A percentile compares a stretch with the other conserved stretches of the same genome.
Evolutionary conservation across 37 sponge, comb jelly and placozoan species (phyloP).

Genomic region (Bolinopsis microptera): DNA sequence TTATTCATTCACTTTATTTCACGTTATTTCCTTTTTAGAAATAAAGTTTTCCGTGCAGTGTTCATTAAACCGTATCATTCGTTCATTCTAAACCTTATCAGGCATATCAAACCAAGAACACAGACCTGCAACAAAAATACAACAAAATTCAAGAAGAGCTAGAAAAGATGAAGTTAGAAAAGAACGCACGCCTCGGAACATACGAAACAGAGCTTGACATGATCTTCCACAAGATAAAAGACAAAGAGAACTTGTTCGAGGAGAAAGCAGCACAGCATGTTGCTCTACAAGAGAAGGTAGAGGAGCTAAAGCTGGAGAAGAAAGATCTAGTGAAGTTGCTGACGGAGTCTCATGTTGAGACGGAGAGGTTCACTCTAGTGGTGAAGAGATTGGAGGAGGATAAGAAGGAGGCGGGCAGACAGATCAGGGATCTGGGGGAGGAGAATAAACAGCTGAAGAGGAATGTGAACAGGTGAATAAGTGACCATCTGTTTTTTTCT

Average conservation of each 20-base stretch:
- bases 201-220: slow-evolving; percentile 64
- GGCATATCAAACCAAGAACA: slow-evolving; percentile 18
- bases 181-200: slow-evolving; percentile 30
- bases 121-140: not conserved
- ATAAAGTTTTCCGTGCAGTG: no score
- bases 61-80: no score
- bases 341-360: slow-evolving; percentile 29
- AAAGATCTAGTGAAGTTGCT: slow-evolving; percentile 47
- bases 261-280: not conserved
- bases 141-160: slow-evolving; percentile 17
- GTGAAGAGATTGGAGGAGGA: slow-evolving; percentile 57
- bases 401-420: slow-evolving; percentile 46
- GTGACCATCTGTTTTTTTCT: not conserved
- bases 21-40: not conserved
- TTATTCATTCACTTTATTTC: not conserved
- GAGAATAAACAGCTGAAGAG: slow-evolving; percentile 58
- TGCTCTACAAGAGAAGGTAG: slow-evolving; percentile 14
- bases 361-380: slow-evolving; percentile 46
- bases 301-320: slow-evolving; percentile 40
- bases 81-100: not conserved
- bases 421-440: slow-evolving; percentile 20
- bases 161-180: slow-evolving; percentile 53
- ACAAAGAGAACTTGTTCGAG: slow-evolving; percentile 8
- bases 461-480: slow-evolving; percentile 57
- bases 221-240: slow-evolving; percentile 58